These are phyloP conservation scores for Dicentrarchus labrax DNA, from an alignment of 2,113 vertebrate species.

Conservation along the genomic window DNA sequence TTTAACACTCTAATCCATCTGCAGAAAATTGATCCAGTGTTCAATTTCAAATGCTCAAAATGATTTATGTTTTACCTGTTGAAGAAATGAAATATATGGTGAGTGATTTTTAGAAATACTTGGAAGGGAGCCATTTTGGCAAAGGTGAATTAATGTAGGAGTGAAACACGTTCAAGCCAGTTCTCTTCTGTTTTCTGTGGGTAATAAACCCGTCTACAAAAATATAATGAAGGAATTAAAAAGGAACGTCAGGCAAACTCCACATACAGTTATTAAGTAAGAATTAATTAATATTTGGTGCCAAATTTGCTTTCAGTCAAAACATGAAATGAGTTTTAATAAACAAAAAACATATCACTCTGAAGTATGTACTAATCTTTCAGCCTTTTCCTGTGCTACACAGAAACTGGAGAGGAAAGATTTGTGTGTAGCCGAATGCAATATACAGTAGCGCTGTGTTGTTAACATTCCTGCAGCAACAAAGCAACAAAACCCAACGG, in stretches of 20 bases:
- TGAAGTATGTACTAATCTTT: neutral
- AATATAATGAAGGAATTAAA: neutral
- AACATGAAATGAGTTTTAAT: neutral
- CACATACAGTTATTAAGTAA: neutral
- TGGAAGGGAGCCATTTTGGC: neutral
- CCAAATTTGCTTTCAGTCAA: neutral
- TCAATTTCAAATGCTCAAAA: conserved; percentile 44
- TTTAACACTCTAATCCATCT: conserved; percentile 41
- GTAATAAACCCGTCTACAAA: neutral
- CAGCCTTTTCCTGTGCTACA: neutral
- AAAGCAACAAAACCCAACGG: too few relatives aligned
- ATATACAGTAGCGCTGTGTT: neutral
- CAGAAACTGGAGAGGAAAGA: neutral
- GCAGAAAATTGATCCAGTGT: conserved; percentile 37
- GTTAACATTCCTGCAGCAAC: neutral
- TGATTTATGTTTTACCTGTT: conserved; percentile 11
- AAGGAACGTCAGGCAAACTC: too few relatives aligned
- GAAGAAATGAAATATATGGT: conserved; percentile 12
- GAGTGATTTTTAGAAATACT: conserved; percentile 5
- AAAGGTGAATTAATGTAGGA: neutral
- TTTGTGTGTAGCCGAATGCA: neutral
- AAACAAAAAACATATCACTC: neutral
- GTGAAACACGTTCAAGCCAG: neutral
- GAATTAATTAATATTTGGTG: neutral
- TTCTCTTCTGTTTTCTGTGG: neutral